phyloP scores from a whole-genome alignment of 2,888 invertebrate genomes.

The Eilema caniola region DNA sequence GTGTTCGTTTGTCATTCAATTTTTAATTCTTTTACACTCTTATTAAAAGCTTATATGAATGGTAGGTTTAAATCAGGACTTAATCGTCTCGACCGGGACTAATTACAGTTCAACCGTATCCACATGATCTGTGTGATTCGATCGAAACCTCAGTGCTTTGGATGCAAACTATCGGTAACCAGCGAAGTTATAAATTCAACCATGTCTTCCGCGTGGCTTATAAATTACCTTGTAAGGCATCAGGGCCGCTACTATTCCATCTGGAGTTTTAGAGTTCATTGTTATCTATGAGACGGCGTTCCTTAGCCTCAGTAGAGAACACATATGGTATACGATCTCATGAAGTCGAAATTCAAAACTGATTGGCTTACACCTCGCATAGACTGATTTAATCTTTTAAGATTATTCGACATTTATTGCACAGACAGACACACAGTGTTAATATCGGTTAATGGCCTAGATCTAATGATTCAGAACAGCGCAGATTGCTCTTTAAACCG shows the following conservation, averaged over 20 bases:
- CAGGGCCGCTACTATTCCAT: background rate
- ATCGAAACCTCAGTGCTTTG: background rate
- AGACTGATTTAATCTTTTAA: too few species aligned
- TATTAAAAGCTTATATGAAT: too few species aligned
- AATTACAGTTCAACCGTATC: background rate
- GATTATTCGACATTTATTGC: too few species aligned
- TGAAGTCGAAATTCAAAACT: background rate
- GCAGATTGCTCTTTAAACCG: background rate
- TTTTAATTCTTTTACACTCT: too few species aligned
- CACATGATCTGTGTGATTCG: background rate
- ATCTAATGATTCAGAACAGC: too few species aligned
- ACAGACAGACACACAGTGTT: background rate
- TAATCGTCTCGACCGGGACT: background rate
- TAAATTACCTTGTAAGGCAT: constrained; percentile 1
- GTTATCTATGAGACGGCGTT: background rate
- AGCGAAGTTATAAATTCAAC: background rate
- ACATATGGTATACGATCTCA: background rate
- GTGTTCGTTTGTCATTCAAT: too few species aligned
- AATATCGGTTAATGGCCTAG: too few species aligned
- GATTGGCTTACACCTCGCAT: background rate
- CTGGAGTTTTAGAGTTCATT: constrained; percentile 1
- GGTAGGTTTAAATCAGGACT: background rate
- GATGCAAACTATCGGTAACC: background rate
- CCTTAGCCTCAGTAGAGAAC: background rate
- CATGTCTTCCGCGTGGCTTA: constrained; percentile 4